Percentiles rank a stretch among this genome's conserved stretches.
These are phyloP conservation scores for Cryptoprocta ferox DNA, from an alignment of 2,797 vertebrate species.

Conservation along the genomic window DNA sequence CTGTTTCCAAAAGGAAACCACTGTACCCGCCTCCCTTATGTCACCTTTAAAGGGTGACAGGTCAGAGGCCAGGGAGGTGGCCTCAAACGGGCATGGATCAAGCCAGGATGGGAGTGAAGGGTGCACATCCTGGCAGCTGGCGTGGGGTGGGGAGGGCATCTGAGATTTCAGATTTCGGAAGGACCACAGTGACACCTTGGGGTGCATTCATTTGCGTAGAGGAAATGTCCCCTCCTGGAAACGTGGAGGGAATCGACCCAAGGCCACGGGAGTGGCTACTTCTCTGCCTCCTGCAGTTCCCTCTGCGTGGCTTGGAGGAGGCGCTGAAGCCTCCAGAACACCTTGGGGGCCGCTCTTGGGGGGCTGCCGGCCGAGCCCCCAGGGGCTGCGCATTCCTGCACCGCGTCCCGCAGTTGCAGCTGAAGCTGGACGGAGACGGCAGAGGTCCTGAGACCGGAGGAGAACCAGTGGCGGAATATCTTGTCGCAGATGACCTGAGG, in stretches of 20 bases:
- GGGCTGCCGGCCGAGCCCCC: conserved; percentile 6
- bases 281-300: conserved; percentile 81
- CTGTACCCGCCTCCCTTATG: fast-evolving
- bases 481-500: conserved; percentile 97
- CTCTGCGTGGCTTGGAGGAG: conserved; percentile 89
- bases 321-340: conserved; percentile 89
- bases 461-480: conserved; percentile 96
- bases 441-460: conserved; percentile 86
- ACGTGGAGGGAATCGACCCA: fast-evolving
- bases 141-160: neutral
- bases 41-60: neutral
- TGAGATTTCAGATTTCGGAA: too few relatives aligned
- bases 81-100: neutral
- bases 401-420: conserved; percentile 91
- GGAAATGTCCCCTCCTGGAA: neutral
- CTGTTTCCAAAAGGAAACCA: fast-evolving
- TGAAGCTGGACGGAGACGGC: conserved; percentile 88
- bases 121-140: neutral
- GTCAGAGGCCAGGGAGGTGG: neutral
- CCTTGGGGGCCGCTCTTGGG: conserved; percentile 69
- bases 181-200: neutral
- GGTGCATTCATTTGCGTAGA: neutral
- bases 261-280: neutral
- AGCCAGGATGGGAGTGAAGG: neutral
- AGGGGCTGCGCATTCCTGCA: conserved; percentile 91